Percentiles rank a stretch among this genome's conserved stretches.
These are phyloP conservation scores for Meriones unguiculatus DNA, from an alignment of 2,113 vertebrate species.

Conservation along the genomic window DNA sequence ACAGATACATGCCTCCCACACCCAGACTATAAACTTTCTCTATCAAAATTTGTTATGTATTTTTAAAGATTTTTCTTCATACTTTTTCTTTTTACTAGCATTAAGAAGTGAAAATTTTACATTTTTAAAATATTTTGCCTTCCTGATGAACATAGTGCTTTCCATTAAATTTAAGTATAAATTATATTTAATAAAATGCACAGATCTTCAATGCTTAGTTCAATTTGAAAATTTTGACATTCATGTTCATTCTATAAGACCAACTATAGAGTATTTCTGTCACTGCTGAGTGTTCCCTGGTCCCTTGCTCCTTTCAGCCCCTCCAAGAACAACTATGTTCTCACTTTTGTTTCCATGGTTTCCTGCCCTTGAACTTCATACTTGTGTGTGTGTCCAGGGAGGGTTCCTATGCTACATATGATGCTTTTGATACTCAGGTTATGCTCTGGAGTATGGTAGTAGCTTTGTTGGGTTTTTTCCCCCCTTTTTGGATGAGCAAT, in stretches of 20 bases:
- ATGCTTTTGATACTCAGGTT: neutral
- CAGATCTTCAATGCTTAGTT: neutral
- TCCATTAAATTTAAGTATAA: neutral
- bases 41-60: neutral
- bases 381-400: neutral
- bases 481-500: neutral
- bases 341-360: neutral
- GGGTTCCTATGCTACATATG: neutral
- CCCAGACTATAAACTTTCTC: conserved; percentile 29
- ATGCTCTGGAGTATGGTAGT: neutral
- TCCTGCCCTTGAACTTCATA: neutral
- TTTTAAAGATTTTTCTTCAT: conserved; percentile 38
- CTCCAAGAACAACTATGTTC: neutral
- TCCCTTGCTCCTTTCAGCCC: neutral
- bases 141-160: neutral
- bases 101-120: conserved; percentile 28
- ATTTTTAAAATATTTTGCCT: neutral
- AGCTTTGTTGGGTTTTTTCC: neutral
- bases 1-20: neutral
- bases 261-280: neutral
- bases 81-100: conserved; percentile 30
- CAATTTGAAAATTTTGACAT: neutral
- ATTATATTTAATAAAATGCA: neutral
- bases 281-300: neutral
- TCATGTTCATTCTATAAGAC: neutral